Evolutionary conservation across 2,888 invertebrate species (phyloP), one percentile per base, ranked within the genome.

Genomic region (Druceiella hillmani): DNA sequence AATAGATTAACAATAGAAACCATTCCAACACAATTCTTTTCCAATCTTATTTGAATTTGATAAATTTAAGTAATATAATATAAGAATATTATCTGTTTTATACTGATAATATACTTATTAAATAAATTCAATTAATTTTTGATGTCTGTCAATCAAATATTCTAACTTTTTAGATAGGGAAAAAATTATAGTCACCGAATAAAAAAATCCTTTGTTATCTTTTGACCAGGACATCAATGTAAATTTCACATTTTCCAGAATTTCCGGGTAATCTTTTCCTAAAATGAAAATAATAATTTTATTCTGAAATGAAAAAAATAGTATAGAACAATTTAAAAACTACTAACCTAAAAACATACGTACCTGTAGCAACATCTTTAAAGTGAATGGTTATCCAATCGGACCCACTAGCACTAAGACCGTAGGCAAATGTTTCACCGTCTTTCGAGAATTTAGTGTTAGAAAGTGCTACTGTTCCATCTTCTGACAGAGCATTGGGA

Each of bases 321-420:
- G n/a, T n/a, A n/a, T n/a, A n/a, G n/a, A n/a, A n/a, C n/a, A n/a
- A n/a, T n/a, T n/a, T n/a, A n/a, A n/a, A n/a, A n/a, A n/a, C n/a
- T n/a, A n/a, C n/a, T n/a, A n/a, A n/a, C n/a, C n/a, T 40, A 5
- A 15, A 12, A 35, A 17, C 12, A 38, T 15, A 38, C 38, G 37
- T 60, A 80, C 83, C 83, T 52, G 81, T 81, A 41, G 74, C 76
- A 1, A 86, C 82, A 65, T 85, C 76, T 50, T 83, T 83, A 50
- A 90, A 81, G 55, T 84, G 83, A 53, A 98, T 89, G 33, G 87
- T 90, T 48, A 85, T 81, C 98, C 98, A 98, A 62, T 99, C 98
- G 2, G 95, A 95, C 1, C 98, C 98, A 61, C 90, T 91, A 43
- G 81, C 79, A 49, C 93, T 93, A 2, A 98, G 70, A 0, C 88